Evolutionary conservation across 2,113 vertebrate genomes (phyloP), one percentile per base, ranked within the genome.

Genomic region (Urocynchramus pylzowi): DNA sequence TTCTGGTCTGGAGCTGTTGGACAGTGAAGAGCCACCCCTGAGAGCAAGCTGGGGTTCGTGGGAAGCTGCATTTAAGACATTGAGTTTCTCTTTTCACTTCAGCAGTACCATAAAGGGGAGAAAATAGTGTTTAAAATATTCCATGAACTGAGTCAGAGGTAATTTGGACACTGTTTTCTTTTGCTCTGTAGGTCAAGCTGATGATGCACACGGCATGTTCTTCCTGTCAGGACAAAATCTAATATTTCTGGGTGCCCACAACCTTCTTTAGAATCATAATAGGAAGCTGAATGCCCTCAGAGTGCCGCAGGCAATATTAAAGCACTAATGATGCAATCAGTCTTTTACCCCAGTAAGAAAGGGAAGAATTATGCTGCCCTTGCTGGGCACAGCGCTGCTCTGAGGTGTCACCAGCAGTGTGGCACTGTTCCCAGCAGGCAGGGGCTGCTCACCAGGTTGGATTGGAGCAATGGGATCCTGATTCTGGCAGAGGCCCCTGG

Each of bases 281-380:
- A 30, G 84, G 50, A 84, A 95, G 88, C 91, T 59, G 92, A 83
- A 91, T 94, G 45, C 91, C 74, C 81, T 87, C 68, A 35, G 90
- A 3, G 16, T 4, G 26, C 93, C 0, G 2, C 87, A 87, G 80
- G 67, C 90, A 82, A 78, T 83, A 85, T 85, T 77, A 73, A 83
- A 93, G 70, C 70, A 41, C 78, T 93, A 89, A 92, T 89, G 96
- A 79, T 83, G 93, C 68, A 89, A 84, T 95, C 93, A 31, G 83
- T 84, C 94, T 93, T 86, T 12, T 61, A 81, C 56, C 27, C 69
- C 53, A 50, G 63, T 42, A 77, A 85, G 89, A 90, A 87, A 78
- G 67, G 56, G 18, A 44, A 84, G 59, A 73, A 82, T 59, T 31
- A 13, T 2, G 0, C 73, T 92, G 89, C 64, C 71, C 83, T 96